A percentile compares a stretch with the other conserved stretches of the same genome.
Conservation (phyloP, 2,797 vertebrate species). For the Ctenopoma multispine region DNA sequence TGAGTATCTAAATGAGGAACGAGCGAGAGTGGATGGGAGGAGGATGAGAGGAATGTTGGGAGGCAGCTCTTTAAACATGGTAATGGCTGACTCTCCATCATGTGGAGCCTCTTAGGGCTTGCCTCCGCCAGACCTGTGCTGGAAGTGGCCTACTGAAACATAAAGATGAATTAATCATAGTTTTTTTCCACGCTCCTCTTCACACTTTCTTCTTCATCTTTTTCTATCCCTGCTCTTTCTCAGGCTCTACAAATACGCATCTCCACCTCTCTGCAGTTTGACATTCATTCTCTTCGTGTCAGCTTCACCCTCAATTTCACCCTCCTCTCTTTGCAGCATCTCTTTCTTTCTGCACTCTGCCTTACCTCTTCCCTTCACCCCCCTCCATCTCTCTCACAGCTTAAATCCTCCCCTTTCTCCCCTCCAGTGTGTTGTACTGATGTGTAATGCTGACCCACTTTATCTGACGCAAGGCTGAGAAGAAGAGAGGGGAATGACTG, state of each 20-base stretch:
- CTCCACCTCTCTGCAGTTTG: neutral
- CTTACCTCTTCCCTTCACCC: constrained; percentile 18
- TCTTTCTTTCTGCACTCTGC: constrained; percentile 24
- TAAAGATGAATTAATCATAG: constrained; percentile 82
- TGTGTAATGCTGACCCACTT: constrained; percentile 79
- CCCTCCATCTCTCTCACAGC: constrained; percentile 30
- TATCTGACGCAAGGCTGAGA: constrained; percentile 54
- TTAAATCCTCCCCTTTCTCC: constrained; percentile 43
- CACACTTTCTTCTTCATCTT: constrained; percentile 16
- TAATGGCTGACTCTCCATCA: constrained; percentile 63
- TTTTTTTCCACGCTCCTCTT: constrained; percentile 43
- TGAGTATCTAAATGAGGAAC: constrained; percentile 40
- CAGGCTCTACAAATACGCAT: constrained; percentile 32
- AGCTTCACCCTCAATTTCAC: constrained; percentile 15
- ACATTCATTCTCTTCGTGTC: neutral
- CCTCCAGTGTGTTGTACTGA: constrained; percentile 40
- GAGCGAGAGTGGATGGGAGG: constrained; percentile 30
- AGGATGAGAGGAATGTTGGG: constrained; percentile 33
- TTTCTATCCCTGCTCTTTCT: constrained; percentile 55
- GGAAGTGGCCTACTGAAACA: constrained; percentile 46
- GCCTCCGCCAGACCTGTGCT: constrained; percentile 31
- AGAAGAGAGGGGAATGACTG: constrained; percentile 7
- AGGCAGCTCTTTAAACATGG: constrained; percentile 60
- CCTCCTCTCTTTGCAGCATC: constrained; percentile 22
- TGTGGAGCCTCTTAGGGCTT: constrained; percentile 46